Evolutionary conservation across 1,140 invertebrate species (phyloP), one percentile per base, ranked within the genome.

Genomic region (Diprion similis): DNA sequence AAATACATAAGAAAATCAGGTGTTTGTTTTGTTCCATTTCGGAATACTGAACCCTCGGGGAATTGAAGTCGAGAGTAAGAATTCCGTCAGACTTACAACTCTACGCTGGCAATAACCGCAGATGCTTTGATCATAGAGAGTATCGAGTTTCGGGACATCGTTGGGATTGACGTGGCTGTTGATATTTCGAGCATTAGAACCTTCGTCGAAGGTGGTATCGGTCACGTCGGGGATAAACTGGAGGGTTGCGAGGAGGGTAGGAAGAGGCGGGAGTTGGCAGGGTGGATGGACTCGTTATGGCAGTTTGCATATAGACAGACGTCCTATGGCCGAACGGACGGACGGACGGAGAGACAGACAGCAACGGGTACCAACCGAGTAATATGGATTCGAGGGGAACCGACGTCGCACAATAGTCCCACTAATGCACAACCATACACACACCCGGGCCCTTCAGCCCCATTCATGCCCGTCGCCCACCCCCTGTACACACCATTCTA

Each of bases 201-300:
- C 24, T 37, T 37, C 24, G 6, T 6, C 24, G 24, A 37, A 37
- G 24, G 24, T 59, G 51, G n/a, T 9, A n/a, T 59, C n/a, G 11
- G 51, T 15, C 51, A 59, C 51, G 11, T 59, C 51, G 51, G 51
- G 51, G 11, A n/a, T 37, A 37, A 37, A 37, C 24, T 37, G 24
- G 24, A 37, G 24, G 24, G 24, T 37, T 37, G 24, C 24, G 24
- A 37, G 24, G 6, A 37, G 24, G 24, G 24, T 37, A 37, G 24
- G 24, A 3, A 37, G 24, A 6, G 1, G 24, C 1, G 24, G 6
- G 24, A 37, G 24, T 37, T 37, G 24, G 86, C 81, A 80, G 83
- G 85, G 85, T 87, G 86, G 86, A 87, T 83, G 85, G 85, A 87
- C 87, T 88, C 87, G 86, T 87, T 88, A 87, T 82, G 76, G 75